A percentile compares a stretch with the other conserved stretches of the same genome.
Evolutionary conservation across 2,113 vertebrate genomes (phyloP).

Genomic region (Bothrops jararaca): DNA sequence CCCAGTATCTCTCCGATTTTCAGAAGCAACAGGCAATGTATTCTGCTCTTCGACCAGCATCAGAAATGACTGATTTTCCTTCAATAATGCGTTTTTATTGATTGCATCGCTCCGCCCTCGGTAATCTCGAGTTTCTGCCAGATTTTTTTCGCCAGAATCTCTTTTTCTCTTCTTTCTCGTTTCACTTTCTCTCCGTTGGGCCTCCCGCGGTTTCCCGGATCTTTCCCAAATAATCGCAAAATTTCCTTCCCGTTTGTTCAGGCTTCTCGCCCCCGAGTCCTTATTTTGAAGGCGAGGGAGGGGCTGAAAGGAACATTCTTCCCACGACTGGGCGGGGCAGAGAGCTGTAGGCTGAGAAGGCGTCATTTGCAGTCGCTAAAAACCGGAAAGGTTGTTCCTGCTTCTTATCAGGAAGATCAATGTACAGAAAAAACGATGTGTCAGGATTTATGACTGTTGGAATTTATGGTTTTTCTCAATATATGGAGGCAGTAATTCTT

Average conservation of each 20-base stretch:
- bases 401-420: not conserved
- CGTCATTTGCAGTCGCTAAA: not conserved
- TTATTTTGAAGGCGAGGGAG: not conserved
- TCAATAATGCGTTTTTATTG: not conserved
- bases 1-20: not conserved
- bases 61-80: not conserved
- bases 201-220: not conserved
- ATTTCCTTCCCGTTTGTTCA: not conserved
- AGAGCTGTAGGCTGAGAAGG: not conserved
- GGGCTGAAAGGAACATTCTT: not conserved
- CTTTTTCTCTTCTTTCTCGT: not conserved
- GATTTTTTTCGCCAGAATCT: not conserved
- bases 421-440: not conserved
- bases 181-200: not conserved
- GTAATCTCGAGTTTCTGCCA: not conserved
- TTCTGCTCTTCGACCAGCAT: not conserved
- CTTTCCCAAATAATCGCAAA: not conserved
- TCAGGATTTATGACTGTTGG: not conserved
- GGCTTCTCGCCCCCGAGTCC: not conserved
- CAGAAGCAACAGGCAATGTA: not conserved
- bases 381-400: not conserved
- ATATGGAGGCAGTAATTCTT: not conserved
- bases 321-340: not conserved
- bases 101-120: not conserved
- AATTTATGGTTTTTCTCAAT: not conserved